Percentiles rank a stretch among this genome's conserved stretches.
phyloP scores from a whole-genome alignment of 2,888 invertebrate genomes.

The Cataglyphis livida region DNA sequence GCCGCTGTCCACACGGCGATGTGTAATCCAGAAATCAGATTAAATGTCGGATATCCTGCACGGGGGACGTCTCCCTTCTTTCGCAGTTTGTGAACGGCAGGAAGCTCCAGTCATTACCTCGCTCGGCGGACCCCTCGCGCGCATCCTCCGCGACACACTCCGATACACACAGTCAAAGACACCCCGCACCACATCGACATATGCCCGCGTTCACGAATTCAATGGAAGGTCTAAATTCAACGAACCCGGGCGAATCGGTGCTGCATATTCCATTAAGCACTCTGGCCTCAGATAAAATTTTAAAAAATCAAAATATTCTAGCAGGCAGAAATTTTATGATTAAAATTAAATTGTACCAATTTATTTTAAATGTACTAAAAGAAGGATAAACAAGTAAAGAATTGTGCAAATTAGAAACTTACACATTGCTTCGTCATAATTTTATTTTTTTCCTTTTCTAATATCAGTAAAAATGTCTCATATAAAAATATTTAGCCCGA shows the following conservation, averaged over 20 bases:
- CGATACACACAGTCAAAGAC: conserved; percentile 81
- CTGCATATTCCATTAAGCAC: conserved; percentile 4
- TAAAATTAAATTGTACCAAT: not conserved
- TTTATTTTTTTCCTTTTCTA: too few relatives aligned
- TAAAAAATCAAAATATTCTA: not conserved
- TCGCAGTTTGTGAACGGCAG: conserved; percentile 80
- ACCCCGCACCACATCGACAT: conserved; percentile 59
- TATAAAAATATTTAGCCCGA: too few relatives aligned
- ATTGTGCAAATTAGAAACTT: too few relatives aligned
- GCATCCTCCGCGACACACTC: conserved; percentile 82
- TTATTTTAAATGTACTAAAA: not conserved
- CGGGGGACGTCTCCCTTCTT: conserved; percentile 79
- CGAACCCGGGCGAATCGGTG: conserved; percentile 18
- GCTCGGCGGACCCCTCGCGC: conserved; percentile 80
- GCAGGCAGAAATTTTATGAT: not conserved
- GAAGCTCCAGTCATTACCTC: conserved; percentile 84
- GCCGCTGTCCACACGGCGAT: conserved; percentile 78
- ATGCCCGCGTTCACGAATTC: conserved; percentile 46
- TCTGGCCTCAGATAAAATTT: too few relatives aligned
- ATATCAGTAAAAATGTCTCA: too few relatives aligned
- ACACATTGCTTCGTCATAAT: too few relatives aligned
- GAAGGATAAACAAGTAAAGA: too few relatives aligned
- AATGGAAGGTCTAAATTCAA: conserved; percentile 29
- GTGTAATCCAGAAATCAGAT: conserved; percentile 85
- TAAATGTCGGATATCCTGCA: conserved; percentile 85